Evolutionary conservation across 64 coral and sea anemone genomes (phyloP).

Genomic region (Platygyra sinensis): DNA sequence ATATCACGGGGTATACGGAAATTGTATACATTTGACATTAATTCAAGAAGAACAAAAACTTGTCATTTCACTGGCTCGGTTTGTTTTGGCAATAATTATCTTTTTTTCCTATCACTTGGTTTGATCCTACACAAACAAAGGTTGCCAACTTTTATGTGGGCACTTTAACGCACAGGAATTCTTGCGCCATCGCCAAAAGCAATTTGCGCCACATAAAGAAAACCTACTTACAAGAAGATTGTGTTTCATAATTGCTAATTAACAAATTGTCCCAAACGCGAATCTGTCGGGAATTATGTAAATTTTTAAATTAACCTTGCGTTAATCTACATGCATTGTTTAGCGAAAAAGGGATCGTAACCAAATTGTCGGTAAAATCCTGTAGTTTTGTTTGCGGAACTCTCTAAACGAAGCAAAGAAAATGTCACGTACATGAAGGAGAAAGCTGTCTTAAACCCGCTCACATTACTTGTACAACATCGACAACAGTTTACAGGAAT

Average conservation of each 20-base stretch:
- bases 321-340: background rate
- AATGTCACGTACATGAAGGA: background rate
- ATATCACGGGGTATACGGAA: background rate
- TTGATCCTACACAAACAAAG: background rate
- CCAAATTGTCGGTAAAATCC: background rate
- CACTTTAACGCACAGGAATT: background rate
- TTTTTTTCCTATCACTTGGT: no score
- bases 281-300: background rate
- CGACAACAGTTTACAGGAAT: background rate
- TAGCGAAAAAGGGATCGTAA: background rate
- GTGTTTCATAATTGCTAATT: background rate
- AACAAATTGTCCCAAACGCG: background rate
- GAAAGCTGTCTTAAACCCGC: no score
- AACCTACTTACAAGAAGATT: background rate
- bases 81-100: background rate
- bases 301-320: slow-evolving; percentile 5
- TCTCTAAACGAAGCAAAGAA: background rate
- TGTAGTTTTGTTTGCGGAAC: slow-evolving; percentile 11
- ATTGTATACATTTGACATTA: no score
- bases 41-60: background rate
- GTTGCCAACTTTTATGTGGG: background rate
- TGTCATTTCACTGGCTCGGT: background rate
- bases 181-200: background rate
- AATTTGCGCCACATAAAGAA: background rate
- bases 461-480: no score